These are phyloP conservation scores for Dicaeum eximium DNA, from an alignment of 2,113 vertebrate genomes.

Conservation along the genomic window DNA sequence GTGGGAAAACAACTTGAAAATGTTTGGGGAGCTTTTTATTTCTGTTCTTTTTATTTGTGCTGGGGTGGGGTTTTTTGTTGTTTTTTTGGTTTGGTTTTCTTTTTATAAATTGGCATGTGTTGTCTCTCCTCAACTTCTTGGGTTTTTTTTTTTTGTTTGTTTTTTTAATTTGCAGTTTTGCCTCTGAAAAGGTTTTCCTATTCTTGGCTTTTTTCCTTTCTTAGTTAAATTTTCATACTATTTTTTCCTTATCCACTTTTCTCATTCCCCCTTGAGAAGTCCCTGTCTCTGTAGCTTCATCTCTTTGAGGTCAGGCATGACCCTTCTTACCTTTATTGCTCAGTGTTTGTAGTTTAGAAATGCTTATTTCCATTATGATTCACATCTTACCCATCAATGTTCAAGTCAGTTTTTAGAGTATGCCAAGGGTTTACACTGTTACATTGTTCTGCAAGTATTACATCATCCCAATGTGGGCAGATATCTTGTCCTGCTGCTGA, in stretches of 20 bases:
- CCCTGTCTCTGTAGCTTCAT: background rate
- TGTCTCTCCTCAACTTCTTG: background rate
- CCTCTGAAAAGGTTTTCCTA: background rate
- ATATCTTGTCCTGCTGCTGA: background rate
- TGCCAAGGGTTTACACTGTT: background rate
- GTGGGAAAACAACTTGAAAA: background rate
- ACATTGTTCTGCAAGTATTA: background rate
- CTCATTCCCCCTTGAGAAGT: background rate
- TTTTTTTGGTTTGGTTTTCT: background rate
- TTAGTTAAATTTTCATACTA: background rate
- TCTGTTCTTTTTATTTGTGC: background rate
- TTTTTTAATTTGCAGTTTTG: background rate
- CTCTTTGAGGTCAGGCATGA: background rate
- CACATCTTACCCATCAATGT: background rate
- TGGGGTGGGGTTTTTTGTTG: background rate
- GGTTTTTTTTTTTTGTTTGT: background rate
- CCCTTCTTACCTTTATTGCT: background rate
- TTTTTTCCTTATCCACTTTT: background rate
- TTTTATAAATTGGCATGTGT: background rate
- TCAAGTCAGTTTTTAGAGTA: background rate
- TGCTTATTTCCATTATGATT: background rate
- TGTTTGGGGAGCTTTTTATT: background rate
- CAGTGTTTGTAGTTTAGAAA: background rate
- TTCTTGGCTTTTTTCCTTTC: background rate
- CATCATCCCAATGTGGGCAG: background rate